Percentiles rank a stretch among this genome's conserved stretches.
phyloP scores from a whole-genome alignment of 2,888 invertebrate species.

The Leucozona laternaria region DNA sequence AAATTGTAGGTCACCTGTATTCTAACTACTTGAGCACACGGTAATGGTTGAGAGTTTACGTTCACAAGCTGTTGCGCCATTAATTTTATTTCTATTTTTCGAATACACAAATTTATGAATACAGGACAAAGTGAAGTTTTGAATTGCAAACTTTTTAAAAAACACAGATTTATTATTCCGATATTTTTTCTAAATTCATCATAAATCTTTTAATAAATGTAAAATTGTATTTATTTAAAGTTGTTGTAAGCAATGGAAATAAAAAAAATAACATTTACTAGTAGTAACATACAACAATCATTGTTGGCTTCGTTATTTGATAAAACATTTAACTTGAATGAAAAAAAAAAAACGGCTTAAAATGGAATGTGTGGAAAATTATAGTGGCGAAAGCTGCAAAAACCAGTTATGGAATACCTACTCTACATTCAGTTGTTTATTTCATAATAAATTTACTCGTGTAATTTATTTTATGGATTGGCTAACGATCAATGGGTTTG shows the following conservation, averaged over 20 bases:
- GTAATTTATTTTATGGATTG: neutral
- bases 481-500: neutral
- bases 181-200: no score
- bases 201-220: no score
- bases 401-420: constrained; percentile 32
- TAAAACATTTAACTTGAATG: neutral
- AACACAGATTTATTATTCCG: no score
- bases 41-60: no score
- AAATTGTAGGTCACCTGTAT: no score
- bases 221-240: no score
- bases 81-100: no score
- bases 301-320: neutral
- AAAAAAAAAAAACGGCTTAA: neutral
- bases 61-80: no score
- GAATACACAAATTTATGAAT: no score
- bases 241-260: neutral
- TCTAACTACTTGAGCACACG: no score
- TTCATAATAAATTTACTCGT: neutral
- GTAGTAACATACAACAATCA: neutral
- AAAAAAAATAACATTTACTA: neutral
- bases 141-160: no score
- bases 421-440: constrained; percentile 15
- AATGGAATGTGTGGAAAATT: constrained; percentile 22
- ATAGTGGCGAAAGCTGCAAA: constrained; percentile 5
- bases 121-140: no score